Evolutionary conservation across 1,140 invertebrate species (phyloP).

Genomic region (Eriocheir sinensis): DNA sequence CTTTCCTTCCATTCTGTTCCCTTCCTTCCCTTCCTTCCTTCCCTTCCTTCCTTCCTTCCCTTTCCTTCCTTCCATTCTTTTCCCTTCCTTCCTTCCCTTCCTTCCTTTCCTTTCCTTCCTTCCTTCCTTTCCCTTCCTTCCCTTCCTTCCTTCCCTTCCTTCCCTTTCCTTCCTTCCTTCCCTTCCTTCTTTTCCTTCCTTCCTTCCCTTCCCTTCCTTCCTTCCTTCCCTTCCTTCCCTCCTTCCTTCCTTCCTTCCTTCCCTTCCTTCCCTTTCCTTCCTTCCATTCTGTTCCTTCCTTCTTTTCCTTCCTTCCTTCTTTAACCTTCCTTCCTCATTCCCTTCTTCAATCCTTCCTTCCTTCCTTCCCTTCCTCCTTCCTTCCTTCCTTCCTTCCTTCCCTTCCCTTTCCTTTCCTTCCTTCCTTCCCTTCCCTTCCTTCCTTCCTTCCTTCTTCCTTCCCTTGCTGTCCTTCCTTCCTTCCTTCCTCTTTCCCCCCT

Average conservation of each 20-base stretch:
- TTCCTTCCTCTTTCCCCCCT: too few species aligned
- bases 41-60: background rate
- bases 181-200: constrained; percentile 21
- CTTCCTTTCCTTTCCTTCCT: background rate
- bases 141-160: background rate
- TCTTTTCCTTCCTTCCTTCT: background rate
- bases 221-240: constrained; percentile 15
- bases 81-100: constrained; percentile 18
- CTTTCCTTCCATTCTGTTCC: background rate
- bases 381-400: background rate
- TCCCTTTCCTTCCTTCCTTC: background rate
- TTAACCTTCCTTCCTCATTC: background rate
- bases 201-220: background rate
- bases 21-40: background rate
- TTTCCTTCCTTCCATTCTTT: background rate
- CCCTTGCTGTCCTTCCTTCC: background rate
- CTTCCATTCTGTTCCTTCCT: background rate
- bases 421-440: background rate
- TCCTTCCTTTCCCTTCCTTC: background rate
- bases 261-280: constrained; percentile 20
- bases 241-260: constrained; percentile 22
- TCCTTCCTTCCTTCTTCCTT: constrained; percentile 26
- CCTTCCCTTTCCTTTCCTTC: background rate
- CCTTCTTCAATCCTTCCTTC: background rate
- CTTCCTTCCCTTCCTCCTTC: background rate